Conservation (phyloP, 2,888 invertebrate genomes). For the Hypselothyrea guttata region DNA sequence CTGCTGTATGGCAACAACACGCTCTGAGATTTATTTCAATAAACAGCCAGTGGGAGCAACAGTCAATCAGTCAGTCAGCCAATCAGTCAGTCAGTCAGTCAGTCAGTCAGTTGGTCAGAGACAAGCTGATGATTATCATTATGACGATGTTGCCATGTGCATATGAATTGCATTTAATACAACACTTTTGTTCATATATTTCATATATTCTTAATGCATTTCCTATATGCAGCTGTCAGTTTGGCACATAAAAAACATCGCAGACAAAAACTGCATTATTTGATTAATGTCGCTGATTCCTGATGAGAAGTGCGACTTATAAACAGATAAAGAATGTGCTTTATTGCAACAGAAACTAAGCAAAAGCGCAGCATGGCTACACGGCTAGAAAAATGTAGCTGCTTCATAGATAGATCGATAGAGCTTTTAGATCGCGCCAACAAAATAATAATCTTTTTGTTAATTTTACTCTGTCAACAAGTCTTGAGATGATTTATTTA, state of each 20-base stretch:
- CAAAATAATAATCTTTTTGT: too few relatives aligned
- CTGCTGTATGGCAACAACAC: slow-evolving; percentile 25
- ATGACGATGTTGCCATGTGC: slow-evolving; percentile 30
- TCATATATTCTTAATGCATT: slow-evolving; percentile 35
- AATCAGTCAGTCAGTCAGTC: slow-evolving; percentile 13
- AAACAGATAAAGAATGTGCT: slow-evolving; percentile 24
- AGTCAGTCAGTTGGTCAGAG: slow-evolving; percentile 32
- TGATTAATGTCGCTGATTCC: slow-evolving; percentile 32
- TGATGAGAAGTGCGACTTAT: slow-evolving; percentile 20
- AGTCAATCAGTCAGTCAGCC: slow-evolving; percentile 18
- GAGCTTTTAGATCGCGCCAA: too few relatives aligned
- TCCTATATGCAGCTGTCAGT: slow-evolving; percentile 52
- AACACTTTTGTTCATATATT: slow-evolving; percentile 25
- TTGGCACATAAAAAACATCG: slow-evolving; percentile 13
- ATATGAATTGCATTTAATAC: slow-evolving; percentile 31
- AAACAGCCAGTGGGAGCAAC: slow-evolving; percentile 33
- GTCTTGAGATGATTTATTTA: too few relatives aligned
- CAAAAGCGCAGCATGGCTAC: background rate
- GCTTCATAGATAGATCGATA: too few relatives aligned
- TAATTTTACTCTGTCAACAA: too few relatives aligned
- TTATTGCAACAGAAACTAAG: slow-evolving; percentile 16
- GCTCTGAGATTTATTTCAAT: slow-evolving; percentile 66
- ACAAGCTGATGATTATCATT: slow-evolving; percentile 31
- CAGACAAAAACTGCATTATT: slow-evolving; percentile 21
- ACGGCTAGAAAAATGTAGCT: background rate